These are phyloP conservation scores for Pantelozetes paolii DNA, from an alignment of 2,888 invertebrate genomes.

Conservation along the genomic window DNA sequence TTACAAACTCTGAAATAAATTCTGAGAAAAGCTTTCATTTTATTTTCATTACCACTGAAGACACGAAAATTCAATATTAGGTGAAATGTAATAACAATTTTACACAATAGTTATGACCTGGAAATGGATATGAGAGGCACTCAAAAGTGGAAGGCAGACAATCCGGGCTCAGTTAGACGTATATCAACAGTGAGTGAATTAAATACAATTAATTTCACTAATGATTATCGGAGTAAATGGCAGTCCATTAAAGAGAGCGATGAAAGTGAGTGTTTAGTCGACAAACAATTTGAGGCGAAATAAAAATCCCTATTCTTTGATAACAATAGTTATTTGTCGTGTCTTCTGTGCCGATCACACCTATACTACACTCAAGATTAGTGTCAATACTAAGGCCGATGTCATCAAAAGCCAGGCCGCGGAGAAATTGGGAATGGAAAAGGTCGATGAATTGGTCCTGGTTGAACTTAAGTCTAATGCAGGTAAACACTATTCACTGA, in stretches of 20 bases:
- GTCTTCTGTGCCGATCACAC: constrained; percentile 77
- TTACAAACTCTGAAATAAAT: too few relatives aligned
- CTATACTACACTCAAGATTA: constrained; percentile 69
- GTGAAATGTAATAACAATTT: constrained; percentile 12
- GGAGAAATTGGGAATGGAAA: constrained; percentile 67
- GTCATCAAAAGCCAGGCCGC: constrained; percentile 67
- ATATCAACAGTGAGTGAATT: constrained; percentile 43
- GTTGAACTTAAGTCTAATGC: constrained; percentile 69
- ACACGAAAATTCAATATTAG: too few relatives aligned
- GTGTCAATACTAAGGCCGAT: constrained; percentile 67
- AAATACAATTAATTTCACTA: constrained; percentile 42
- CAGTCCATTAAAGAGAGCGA: constrained; percentile 50
- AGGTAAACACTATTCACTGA: constrained; percentile 51
- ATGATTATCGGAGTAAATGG: constrained; percentile 44
- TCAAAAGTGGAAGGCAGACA: constrained; percentile 47
- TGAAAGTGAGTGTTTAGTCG: constrained; percentile 50
- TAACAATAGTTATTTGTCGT: constrained; percentile 65
- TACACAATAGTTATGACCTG: constrained; percentile 42
- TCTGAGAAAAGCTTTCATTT: too few relatives aligned
- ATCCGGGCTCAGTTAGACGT: constrained; percentile 47
- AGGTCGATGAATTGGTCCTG: constrained; percentile 64
- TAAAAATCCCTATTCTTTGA: constrained; percentile 37
- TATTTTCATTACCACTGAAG: too few relatives aligned
- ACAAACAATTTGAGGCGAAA: not conserved
- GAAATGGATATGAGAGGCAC: constrained; percentile 43